Evolutionary conservation across 64 coral and sea anemone genomes (phyloP).

Genomic region (Dendrophyllia cribrosa): DNA sequence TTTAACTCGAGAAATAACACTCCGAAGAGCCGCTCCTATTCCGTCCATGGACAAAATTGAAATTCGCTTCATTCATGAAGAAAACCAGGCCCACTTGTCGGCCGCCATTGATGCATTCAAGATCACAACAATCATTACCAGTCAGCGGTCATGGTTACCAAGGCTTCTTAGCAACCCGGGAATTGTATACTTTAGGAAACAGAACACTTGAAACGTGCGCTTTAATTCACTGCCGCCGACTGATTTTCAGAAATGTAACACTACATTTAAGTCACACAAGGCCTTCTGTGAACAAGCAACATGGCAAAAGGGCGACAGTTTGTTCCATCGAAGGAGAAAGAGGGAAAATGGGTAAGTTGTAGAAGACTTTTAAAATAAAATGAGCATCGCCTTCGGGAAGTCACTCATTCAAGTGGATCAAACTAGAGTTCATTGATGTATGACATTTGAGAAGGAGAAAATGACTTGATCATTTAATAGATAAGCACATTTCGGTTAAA

Average conservation of each 20-base stretch:
- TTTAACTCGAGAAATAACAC: slow-evolving; percentile 71
- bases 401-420: not conserved
- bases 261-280: not conserved
- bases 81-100: not conserved
- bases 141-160: slow-evolving; percentile 74
- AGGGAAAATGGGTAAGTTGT: slow-evolving; percentile 78
- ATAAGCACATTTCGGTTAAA: not conserved
- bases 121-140: not conserved
- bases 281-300: not conserved
- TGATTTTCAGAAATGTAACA: not conserved
- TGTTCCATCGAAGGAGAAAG: slow-evolving; percentile 84
- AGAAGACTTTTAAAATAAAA: not conserved
- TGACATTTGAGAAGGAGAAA: not conserved
- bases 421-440: not conserved
- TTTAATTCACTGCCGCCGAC: not conserved
- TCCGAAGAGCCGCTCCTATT: slow-evolving; percentile 75
- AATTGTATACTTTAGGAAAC: slow-evolving; percentile 57
- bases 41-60: slow-evolving; percentile 70
- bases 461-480: not conserved
- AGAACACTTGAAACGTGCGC: not conserved
- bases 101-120: not conserved
- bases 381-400: not conserved
- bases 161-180: not conserved
- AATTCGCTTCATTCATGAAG: slow-evolving; percentile 40
- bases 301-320: slow-evolving; percentile 94